Evolutionary conservation across 2,113 vertebrate species (phyloP).

Genomic region (Xenopus borealis): DNA sequence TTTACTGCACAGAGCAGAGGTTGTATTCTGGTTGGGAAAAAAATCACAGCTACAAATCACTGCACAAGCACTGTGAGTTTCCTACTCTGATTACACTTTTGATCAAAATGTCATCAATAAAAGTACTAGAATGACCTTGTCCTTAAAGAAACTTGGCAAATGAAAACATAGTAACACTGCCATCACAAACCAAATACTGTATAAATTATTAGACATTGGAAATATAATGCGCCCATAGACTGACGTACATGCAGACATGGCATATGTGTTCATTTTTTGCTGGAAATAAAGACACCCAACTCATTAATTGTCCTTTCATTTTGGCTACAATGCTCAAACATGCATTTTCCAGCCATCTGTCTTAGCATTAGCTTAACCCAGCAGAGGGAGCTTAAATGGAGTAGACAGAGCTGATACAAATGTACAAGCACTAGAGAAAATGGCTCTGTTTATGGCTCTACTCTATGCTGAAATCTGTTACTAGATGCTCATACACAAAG

Average conservation of each 20-base stretch:
- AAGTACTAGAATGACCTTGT: too few relatives aligned
- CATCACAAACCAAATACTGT: too few relatives aligned
- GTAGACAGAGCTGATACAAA: slow-evolving; percentile 17
- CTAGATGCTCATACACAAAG: slow-evolving; percentile 25
- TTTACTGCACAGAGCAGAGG: too few relatives aligned
- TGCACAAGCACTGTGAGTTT: too few relatives aligned
- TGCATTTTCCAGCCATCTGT: slow-evolving; percentile 41
- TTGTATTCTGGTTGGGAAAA: too few relatives aligned
- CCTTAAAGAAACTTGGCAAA: too few relatives aligned
- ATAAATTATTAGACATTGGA: too few relatives aligned
- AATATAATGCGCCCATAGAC: not conserved
- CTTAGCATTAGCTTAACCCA: slow-evolving; percentile 21
- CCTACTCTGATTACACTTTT: too few relatives aligned
- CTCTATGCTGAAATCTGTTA: slow-evolving; percentile 25
- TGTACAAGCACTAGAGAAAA: slow-evolving; percentile 26
- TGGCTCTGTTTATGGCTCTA: slow-evolving; percentile 15
- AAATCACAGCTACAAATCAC: too few relatives aligned
- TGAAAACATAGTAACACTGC: too few relatives aligned
- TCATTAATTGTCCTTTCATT: slow-evolving; percentile 37
- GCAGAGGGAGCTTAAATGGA: slow-evolving; percentile 26
- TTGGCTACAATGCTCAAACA: slow-evolving; percentile 25
- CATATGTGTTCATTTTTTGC: slow-evolving; percentile 4
- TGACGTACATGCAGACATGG: slow-evolving; percentile 9
- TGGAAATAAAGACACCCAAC: slow-evolving; percentile 22
- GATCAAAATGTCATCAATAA: too few relatives aligned